These are phyloP conservation scores for Streblospio benedicti DNA, from an alignment of 1,140 invertebrate genomes.

Conservation along the genomic window DNA sequence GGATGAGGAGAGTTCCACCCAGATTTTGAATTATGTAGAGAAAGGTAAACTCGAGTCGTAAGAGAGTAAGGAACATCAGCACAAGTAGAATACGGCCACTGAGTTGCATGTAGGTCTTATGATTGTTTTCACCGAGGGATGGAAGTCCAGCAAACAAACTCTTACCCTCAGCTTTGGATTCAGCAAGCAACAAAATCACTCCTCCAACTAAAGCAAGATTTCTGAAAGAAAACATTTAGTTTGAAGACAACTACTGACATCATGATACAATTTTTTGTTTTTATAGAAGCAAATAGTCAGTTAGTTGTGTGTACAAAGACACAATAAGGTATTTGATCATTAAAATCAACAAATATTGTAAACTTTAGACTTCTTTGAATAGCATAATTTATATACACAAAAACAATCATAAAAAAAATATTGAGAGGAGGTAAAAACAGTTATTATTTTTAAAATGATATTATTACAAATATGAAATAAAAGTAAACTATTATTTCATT, in stretches of 20 bases:
- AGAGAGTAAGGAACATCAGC: constrained; percentile 96
- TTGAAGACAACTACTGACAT: no score
- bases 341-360: no score
- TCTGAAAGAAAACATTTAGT: constrained; percentile 52
- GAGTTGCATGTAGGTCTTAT: constrained; percentile 93
- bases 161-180: constrained; percentile 77
- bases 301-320: no score
- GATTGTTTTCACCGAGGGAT: constrained; percentile 88
- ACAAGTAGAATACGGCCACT: constrained; percentile 90
- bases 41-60: constrained; percentile 68
- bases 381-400: no score
- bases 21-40: constrained; percentile 76
- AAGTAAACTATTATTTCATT: constrained; percentile 1
- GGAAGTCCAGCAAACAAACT: constrained; percentile 97
- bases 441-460: not conserved
- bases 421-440: not conserved
- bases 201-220: constrained; percentile 95
- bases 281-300: no score
- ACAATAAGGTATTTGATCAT: no score
- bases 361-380: no score
- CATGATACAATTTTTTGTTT: no score
- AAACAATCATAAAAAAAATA: no score
- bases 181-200: constrained; percentile 84
- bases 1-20: constrained; percentile 86
- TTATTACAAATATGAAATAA: not conserved